A percentile compares a stretch with the other conserved stretches of the same genome.
Conservation (phyloP, 2,797 vertebrate species). For the Echiichthys vipera region DNA sequence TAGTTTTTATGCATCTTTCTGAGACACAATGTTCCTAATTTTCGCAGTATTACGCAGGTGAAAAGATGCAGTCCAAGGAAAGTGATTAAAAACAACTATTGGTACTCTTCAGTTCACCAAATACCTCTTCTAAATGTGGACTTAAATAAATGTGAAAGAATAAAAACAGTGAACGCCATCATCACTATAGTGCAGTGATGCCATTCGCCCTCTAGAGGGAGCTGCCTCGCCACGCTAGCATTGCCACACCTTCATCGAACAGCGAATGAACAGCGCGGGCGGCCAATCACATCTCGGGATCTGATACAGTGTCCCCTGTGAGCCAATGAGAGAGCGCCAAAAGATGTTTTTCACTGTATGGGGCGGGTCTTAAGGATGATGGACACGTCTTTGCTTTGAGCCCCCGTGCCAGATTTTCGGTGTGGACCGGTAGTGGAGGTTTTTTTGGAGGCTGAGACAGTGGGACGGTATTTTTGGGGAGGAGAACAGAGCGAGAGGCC, state of each 20-base stretch:
- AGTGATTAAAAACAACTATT: background rate
- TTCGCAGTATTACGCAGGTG: too few relatives aligned
- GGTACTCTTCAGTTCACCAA: background rate
- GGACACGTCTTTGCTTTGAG: slow-evolving; percentile 66
- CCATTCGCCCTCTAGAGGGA: slow-evolving; percentile 20
- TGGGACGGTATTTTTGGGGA: slow-evolving; percentile 58
- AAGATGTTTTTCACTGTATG: slow-evolving; percentile 71
- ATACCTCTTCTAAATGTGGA: background rate
- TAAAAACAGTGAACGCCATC: background rate
- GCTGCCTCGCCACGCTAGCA: slow-evolving; percentile 1
- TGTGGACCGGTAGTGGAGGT: slow-evolving; percentile 58
- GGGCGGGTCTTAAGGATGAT: slow-evolving; percentile 71
- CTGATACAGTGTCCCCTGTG: slow-evolving; percentile 51
- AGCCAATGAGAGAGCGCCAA: slow-evolving; percentile 58
- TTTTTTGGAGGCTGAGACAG: slow-evolving; percentile 57
- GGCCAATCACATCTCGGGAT: slow-evolving; percentile 63
- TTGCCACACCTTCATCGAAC: slow-evolving; percentile 19
- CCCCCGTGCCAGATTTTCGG: slow-evolving; percentile 57
- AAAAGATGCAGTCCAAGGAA: too few relatives aligned
- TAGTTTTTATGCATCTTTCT: too few relatives aligned
- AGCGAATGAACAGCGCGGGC: background rate
- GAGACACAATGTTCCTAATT: too few relatives aligned
- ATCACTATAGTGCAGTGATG: slow-evolving; percentile 26
- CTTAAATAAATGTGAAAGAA: background rate
- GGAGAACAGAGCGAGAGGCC: slow-evolving; percentile 52